These are phyloP conservation scores for Luscinia luscinia DNA, from an alignment of 2,797 vertebrate species.

Conservation along the genomic window DNA sequence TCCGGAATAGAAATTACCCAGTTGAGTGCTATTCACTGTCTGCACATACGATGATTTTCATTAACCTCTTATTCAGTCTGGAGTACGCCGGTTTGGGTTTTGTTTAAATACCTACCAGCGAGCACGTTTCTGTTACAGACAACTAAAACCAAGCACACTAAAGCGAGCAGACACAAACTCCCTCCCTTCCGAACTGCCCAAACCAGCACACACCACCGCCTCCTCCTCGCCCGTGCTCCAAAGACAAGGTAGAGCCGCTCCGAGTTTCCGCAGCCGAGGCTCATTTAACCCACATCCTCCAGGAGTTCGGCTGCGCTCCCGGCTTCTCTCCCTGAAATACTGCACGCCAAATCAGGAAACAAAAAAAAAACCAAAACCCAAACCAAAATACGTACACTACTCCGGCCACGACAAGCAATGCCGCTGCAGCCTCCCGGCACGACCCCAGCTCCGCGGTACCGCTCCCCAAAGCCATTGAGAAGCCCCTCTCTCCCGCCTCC, in stretches of 20 bases:
- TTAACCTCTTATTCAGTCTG: neutral
- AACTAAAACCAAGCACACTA: neutral
- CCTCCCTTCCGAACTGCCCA: neutral
- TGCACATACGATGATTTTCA: neutral
- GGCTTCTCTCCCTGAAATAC: neutral
- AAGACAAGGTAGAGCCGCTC: neutral
- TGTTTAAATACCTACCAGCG: neutral
- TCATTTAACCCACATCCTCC: neutral
- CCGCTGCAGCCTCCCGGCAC: neutral
- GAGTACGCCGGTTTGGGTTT: neutral
- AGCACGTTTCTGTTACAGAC: neutral
- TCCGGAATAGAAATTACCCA: neutral
- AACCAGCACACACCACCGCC: neutral
- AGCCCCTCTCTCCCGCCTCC: neutral
- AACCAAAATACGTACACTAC: neutral
- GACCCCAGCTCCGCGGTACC: neutral
- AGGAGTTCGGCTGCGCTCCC: neutral
- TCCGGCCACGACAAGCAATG: neutral
- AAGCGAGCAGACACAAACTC: neutral
- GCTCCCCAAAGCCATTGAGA: neutral
- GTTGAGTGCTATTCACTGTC: neutral
- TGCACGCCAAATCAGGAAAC: neutral
- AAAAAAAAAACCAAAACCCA: fast-evolving
- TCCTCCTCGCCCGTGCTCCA: neutral
- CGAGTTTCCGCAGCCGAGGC: neutral